Percentiles rank a stretch among this genome's conserved stretches.
Conservation (phyloP, 1,140 invertebrate species). For the Plectrocnemia conspersa region DNA sequence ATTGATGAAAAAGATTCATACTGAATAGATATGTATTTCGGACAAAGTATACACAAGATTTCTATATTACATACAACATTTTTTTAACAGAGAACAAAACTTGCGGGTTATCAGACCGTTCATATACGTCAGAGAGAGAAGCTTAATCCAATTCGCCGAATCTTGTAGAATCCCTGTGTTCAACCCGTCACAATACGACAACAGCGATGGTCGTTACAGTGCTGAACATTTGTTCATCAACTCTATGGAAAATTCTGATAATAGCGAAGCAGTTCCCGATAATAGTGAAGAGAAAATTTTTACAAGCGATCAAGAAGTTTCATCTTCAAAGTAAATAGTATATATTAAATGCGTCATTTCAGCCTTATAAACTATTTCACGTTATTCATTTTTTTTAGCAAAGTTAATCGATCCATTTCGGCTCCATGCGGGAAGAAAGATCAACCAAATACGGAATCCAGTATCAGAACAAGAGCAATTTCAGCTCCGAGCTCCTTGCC, state of each 20-base stretch:
- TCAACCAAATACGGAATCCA: not conserved
- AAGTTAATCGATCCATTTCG: constrained; percentile 41
- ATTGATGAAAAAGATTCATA: no score
- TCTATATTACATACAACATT: not conserved
- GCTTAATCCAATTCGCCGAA: constrained; percentile 42
- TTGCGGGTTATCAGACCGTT: constrained; percentile 82
- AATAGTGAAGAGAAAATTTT: not conserved
- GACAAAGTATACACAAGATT: no score
- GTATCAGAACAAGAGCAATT: constrained; percentile 26
- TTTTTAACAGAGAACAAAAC: constrained; percentile 62
- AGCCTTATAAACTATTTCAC: not conserved
- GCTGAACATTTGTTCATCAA: constrained; percentile 9
- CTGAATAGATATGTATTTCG: no score
- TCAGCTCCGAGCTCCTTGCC: constrained; percentile 36
- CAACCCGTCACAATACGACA: constrained; percentile 23
- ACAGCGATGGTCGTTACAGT: not conserved
- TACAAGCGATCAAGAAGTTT: constrained; percentile 4
- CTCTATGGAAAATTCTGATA: not conserved
- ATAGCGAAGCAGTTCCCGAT: constrained; percentile 1
- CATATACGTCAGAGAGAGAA: constrained; percentile 75
- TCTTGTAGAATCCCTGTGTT: constrained; percentile 44
- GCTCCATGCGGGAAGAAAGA: constrained; percentile 35
- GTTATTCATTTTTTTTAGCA: constrained; percentile 36
- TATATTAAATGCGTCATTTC: not conserved
- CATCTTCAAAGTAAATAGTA: not conserved